These are phyloP conservation scores for Sphenopsis melanotis DNA, from an alignment of 2,797 vertebrate genomes.

Conservation along the genomic window DNA sequence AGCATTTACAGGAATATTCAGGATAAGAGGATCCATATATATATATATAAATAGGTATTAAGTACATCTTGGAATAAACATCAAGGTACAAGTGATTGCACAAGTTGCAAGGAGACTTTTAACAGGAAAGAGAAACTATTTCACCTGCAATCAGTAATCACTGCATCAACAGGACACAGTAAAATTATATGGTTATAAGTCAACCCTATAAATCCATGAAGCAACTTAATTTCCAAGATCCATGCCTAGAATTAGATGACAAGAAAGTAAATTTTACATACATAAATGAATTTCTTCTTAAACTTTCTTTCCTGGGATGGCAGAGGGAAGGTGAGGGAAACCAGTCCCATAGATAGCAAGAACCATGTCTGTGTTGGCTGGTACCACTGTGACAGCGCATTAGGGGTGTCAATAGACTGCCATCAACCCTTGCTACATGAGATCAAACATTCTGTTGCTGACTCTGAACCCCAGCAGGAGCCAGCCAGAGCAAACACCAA, in stretches of 20 bases:
- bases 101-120: background rate
- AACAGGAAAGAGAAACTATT: background rate
- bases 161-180: background rate
- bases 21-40: background rate
- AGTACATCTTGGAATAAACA: background rate
- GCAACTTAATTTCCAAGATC: background rate
- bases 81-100: background rate
- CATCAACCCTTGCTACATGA: background rate
- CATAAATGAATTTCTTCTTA: background rate
- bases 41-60: background rate
- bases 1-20: background rate
- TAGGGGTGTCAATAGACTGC: fast-evolving
- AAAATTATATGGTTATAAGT: background rate
- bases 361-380: background rate
- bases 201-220: background rate
- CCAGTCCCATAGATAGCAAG: background rate
- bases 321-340: background rate
- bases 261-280: background rate
- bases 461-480: background rate
- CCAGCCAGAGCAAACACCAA: background rate
- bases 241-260: background rate
- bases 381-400: no score
- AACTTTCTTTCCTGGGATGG: background rate
- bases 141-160: background rate
- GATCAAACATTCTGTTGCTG: background rate